These are phyloP conservation scores for Galbula dea DNA, from an alignment of 2,113 vertebrate genomes.

Conservation along the genomic window DNA sequence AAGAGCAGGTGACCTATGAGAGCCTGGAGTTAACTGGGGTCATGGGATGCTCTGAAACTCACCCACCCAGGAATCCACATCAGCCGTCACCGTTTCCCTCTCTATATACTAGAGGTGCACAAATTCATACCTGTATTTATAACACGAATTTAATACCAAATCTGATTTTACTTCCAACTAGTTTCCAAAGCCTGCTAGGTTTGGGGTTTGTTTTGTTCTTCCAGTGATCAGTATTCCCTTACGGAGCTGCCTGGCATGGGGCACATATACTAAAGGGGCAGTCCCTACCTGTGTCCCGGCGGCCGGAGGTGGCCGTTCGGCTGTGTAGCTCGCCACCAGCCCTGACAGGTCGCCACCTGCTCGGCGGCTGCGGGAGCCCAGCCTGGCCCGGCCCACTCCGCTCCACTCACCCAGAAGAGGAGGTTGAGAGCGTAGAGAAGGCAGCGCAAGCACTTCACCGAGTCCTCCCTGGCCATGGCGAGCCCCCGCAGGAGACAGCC, in stretches of 20 bases:
- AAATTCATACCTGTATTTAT: slow-evolving; percentile 39
- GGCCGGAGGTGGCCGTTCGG: neutral
- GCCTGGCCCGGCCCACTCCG: neutral
- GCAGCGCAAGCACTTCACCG: slow-evolving; percentile 93
- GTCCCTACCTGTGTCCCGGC: too few species aligned
- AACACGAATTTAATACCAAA: slow-evolving; percentile 7
- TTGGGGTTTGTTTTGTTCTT: neutral
- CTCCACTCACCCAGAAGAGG: slow-evolving; percentile 92
- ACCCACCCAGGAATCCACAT: neutral
- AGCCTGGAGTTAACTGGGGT: neutral
- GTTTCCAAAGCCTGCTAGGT: neutral
- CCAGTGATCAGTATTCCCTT: fast-evolving
- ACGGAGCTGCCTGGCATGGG: neutral
- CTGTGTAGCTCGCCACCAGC: neutral
- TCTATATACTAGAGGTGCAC: neutral
- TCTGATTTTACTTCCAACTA: slow-evolving; percentile 10
- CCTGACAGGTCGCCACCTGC: slow-evolving; percentile 63
- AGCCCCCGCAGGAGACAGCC: slow-evolving; percentile 60
- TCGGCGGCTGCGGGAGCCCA: neutral
- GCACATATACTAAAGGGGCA: too few species aligned
- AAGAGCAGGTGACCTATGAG: neutral
- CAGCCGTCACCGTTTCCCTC: neutral
- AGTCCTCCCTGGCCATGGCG: slow-evolving; percentile 95
- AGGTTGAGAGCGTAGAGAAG: slow-evolving; percentile 93
- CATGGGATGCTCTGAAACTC: neutral